These are phyloP conservation scores for Eutrigla gurnardus DNA, from an alignment of 2,797 vertebrate species.

Conservation along the genomic window DNA sequence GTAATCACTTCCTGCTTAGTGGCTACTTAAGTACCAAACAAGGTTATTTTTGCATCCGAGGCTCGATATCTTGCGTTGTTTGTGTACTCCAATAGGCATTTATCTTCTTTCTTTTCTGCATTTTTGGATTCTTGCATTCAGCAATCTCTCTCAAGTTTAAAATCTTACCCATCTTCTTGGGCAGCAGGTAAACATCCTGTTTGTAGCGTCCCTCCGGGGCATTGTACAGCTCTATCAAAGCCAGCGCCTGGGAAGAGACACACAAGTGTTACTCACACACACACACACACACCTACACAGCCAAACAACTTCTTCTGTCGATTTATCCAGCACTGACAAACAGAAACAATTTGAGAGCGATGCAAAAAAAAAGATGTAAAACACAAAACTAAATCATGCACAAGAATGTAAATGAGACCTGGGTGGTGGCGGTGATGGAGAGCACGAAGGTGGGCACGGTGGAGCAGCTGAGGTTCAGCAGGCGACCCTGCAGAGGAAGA, in stretches of 20 bases:
- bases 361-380: background rate
- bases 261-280: conserved; percentile 13
- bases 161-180: conserved; percentile 96
- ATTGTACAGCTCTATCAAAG: conserved; percentile 97
- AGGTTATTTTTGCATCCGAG: background rate
- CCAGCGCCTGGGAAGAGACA: conserved; percentile 87
- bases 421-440: conserved; percentile 97
- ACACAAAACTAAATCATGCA: background rate
- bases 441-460: conserved; percentile 97
- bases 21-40: conserved; percentile 26
- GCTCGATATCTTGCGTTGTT: background rate
- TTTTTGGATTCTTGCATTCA: background rate
- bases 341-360: background rate
- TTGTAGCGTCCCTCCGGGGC: conserved; percentile 97
- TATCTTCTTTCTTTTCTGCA: no score
- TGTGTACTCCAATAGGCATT: background rate
- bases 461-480: conserved; percentile 97
- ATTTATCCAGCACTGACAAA: background rate
- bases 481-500: conserved; percentile 86
- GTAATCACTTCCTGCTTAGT: conserved; percentile 38
- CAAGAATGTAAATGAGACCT: conserved; percentile 73
- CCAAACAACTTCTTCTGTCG: background rate
- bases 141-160: background rate
- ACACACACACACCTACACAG: background rate
- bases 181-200: conserved; percentile 95